These are phyloP conservation scores for Iselma pallidipennis DNA, from an alignment of 2,888 invertebrate genomes.

Conservation along the genomic window DNA sequence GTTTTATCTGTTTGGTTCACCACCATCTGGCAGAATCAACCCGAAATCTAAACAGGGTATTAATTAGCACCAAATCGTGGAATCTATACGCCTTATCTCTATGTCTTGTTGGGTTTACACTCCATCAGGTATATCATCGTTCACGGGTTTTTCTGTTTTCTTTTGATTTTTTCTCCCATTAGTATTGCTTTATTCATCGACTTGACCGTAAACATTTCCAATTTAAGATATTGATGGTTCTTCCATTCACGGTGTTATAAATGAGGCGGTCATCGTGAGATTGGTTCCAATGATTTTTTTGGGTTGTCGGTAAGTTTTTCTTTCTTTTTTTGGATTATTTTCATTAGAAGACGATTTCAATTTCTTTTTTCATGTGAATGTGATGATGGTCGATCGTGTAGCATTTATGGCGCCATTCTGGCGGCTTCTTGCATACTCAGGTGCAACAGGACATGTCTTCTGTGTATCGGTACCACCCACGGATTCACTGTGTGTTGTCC, in stretches of 20 bases:
- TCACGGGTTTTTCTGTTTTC: too few relatives aligned
- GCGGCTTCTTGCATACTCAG: constrained; percentile 69
- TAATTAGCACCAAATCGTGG: background rate
- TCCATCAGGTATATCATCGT: background rate
- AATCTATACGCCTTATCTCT: background rate
- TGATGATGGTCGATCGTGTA: constrained; percentile 32
- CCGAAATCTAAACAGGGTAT: background rate
- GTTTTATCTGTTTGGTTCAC: too few relatives aligned
- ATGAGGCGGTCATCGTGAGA: constrained; percentile 1
- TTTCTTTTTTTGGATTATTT: too few relatives aligned
- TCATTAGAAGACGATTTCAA: background rate
- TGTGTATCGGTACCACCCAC: constrained; percentile 1
- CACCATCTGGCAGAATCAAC: too few relatives aligned
- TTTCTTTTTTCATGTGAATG: constrained; percentile 4
- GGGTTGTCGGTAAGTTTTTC: constrained; percentile 11
- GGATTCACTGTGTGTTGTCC: too few relatives aligned
- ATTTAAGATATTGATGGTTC: constrained; percentile 1
- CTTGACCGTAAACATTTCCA: background rate
- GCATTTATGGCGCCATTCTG: constrained; percentile 62
- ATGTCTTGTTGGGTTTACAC: background rate
- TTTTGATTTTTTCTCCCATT: background rate
- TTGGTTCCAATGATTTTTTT: constrained; percentile 12
- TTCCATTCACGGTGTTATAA: background rate
- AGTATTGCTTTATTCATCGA: background rate
- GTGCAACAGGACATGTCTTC: constrained; percentile 61